A percentile compares a stretch with the other conserved stretches of the same genome.
phyloP scores from a whole-genome alignment of 2,888 invertebrate genomes.

The Drosophila niveifrons region DNA sequence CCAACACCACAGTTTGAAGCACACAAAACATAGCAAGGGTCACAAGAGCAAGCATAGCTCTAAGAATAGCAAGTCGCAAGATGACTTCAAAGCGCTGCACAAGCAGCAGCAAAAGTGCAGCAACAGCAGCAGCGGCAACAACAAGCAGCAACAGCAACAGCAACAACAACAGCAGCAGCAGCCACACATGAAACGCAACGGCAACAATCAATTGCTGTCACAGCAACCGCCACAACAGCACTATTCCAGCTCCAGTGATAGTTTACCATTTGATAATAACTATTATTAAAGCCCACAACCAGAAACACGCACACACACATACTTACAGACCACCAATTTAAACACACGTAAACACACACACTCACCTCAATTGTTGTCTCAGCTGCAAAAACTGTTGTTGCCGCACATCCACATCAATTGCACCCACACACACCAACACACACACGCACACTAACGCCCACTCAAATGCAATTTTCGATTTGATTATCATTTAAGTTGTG shows the following conservation, averaged over 20 bases:
- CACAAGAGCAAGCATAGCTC: constrained; percentile 71
- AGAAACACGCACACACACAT: constrained; percentile 30
- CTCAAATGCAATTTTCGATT: not conserved
- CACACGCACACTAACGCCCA: constrained; percentile 9
- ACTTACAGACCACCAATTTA: not conserved
- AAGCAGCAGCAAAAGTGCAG: constrained; percentile 57
- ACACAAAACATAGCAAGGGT: constrained; percentile 73
- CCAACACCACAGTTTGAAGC: constrained; percentile 78
- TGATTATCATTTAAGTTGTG: constrained; percentile 19
- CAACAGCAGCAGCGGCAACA: constrained; percentile 52
- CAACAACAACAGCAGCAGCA: constrained; percentile 39
- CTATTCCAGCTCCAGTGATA: constrained; percentile 84
- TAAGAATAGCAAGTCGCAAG: constrained; percentile 73
- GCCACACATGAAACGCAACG: constrained; percentile 56
- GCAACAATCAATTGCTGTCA: constrained; percentile 62
- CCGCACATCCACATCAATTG: constrained; percentile 28
- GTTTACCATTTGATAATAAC: constrained; percentile 84
- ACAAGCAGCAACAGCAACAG: constrained; percentile 48
- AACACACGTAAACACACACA: constrained; percentile 25
- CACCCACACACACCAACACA: constrained; percentile 10
- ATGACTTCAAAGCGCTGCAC: constrained; percentile 74
- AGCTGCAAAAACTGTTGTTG: constrained; percentile 16
- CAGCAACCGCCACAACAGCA: constrained; percentile 62
- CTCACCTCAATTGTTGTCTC: constrained; percentile 18
- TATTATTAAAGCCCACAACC: constrained; percentile 69